phyloP scores from a whole-genome alignment of 2,113 vertebrate species.

The Dolichallabes microphthalmus region DNA sequence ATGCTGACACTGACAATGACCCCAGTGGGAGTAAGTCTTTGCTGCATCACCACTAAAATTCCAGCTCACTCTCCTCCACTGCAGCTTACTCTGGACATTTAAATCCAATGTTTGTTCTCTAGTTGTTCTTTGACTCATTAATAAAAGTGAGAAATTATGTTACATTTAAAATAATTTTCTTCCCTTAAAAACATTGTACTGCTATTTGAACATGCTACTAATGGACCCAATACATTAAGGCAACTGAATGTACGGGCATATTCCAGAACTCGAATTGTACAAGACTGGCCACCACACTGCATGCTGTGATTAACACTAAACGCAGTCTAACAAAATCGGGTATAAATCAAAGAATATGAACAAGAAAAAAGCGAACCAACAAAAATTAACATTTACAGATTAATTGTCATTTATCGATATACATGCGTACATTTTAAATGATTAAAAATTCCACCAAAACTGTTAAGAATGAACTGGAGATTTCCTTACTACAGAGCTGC shows the following conservation, averaged over 20 bases:
- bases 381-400: background rate
- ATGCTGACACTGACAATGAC: background rate
- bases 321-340: background rate
- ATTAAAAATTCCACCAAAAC: background rate
- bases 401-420: background rate
- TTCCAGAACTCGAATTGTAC: too few relatives aligned
- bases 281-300: too few relatives aligned
- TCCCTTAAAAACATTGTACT: too few relatives aligned
- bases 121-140: background rate
- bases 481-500: constrained; percentile 91
- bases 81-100: background rate
- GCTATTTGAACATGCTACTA: too few relatives aligned
- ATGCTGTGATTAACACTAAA: too few relatives aligned
- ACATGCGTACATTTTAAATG: background rate
- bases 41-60: background rate
- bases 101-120: background rate
- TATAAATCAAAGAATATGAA: background rate
- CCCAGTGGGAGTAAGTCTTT: background rate
- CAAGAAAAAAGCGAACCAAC: background rate
- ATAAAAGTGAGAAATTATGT: background rate
- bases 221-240: too few relatives aligned
- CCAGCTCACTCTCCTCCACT: background rate
- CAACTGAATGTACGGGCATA: too few relatives aligned
- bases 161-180: too few relatives aligned
- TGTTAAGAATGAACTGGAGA: background rate